A percentile compares a stretch with the other conserved stretches of the same genome.
Evolutionary conservation across 2,797 vertebrate species (phyloP).

Genomic region (Cossypha caffra): DNA sequence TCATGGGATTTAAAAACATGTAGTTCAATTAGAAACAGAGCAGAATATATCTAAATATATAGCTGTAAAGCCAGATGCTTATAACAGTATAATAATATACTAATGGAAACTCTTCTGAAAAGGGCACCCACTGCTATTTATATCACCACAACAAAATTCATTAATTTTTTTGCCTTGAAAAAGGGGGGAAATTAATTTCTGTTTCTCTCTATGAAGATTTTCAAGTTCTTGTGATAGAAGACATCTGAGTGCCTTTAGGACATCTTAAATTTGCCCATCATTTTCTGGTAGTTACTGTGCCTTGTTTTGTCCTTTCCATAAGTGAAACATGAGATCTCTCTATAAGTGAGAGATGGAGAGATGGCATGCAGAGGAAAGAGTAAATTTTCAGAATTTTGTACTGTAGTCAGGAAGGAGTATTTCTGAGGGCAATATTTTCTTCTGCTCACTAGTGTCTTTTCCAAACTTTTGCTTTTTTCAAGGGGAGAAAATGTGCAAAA

Average conservation of each 20-base stretch:
- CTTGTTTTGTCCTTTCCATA: background rate
- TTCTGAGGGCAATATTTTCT: background rate
- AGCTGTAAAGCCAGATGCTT: background rate
- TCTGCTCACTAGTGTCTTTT: background rate
- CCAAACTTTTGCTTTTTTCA: background rate
- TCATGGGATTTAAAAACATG: background rate
- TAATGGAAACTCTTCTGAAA: background rate
- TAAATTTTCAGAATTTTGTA: background rate
- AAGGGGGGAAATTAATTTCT: background rate
- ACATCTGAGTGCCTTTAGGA: background rate
- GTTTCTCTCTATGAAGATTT: background rate
- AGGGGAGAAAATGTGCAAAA: background rate
- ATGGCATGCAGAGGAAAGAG: background rate
- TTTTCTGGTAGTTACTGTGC: background rate
- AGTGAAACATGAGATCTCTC: background rate
- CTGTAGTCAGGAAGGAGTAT: background rate
- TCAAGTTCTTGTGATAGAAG: background rate
- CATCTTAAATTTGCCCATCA: background rate
- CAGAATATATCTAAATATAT: background rate
- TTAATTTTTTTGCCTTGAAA: background rate
- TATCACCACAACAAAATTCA: background rate
- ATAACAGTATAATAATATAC: background rate
- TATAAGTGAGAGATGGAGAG: background rate
- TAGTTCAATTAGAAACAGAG: background rate
- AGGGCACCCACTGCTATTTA: background rate